phyloP scores from a whole-genome alignment of 2,888 invertebrate genomes.

The Atrina japonica region DNA sequence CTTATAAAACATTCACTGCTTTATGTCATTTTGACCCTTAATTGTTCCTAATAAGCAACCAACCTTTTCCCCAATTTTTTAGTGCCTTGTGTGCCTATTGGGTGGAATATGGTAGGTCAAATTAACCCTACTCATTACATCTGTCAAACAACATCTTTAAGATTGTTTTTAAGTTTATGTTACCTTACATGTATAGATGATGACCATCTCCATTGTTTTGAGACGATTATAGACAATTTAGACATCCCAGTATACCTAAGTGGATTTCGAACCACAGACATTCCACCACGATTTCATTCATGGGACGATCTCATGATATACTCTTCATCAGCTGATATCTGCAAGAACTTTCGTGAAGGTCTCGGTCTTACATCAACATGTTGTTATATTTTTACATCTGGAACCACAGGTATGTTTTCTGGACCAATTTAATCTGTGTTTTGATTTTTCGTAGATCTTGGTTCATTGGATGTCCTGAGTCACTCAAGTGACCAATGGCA shows the following conservation, averaged over 20 bases:
- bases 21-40: no score
- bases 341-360: slow-evolving; percentile 46
- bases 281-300: slow-evolving; percentile 54
- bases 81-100: no score
- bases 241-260: slow-evolving; percentile 62
- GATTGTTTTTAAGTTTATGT: no score
- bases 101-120: no score
- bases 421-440: no score
- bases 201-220: slow-evolving; percentile 61
- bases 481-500: background rate
- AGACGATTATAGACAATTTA: slow-evolving; percentile 59
- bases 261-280: slow-evolving; percentile 41
- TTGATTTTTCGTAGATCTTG: no score
- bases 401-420: slow-evolving; percentile 75
- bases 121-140: no score
- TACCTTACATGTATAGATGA: slow-evolving; percentile 54
- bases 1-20: no score
- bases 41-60: no score
- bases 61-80: no score
- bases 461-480: no score
- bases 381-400: slow-evolving; percentile 96
- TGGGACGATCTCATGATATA: slow-evolving; percentile 62
- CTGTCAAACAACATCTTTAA: no score
- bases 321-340: slow-evolving; percentile 53
- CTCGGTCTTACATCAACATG: slow-evolving; percentile 80